Evolutionary conservation across 1,140 invertebrate genomes (phyloP), one percentile per base, ranked within the genome.

Genomic region (Drosophila rhopaloa): DNA sequence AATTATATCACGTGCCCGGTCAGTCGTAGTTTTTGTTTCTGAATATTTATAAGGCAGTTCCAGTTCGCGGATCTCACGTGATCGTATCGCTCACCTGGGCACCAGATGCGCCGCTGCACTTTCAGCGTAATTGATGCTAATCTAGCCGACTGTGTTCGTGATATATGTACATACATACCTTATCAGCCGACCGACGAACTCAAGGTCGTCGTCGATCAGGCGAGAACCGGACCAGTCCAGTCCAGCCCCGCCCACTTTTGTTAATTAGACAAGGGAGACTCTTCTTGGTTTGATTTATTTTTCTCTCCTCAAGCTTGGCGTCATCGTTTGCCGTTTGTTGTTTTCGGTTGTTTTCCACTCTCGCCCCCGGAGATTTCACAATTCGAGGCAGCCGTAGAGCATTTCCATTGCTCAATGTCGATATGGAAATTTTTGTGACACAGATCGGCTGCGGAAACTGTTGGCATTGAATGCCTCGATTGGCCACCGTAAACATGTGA

Each of bases 401-500:
- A 76, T 76, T 77, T 71, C 58, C 65, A 80, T 76, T 76, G 53
- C 51, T 40, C 56, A 81, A 75, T 80, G 71, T 57, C 71, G 67
- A 76, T 84, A 76, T 84, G 77, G 58, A 85, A 60, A 77, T 77
- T 73, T 85, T 73, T 81, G 53, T 80, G 71, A 80, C 80, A 84
- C 71, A 84, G 48, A 81, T 85, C 48, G 57, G 56, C 56, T 67
- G 66, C 63, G 76, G 75, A 82, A 83, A 61, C 38, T 61, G 48
- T 58, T 83, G 81, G 63, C 81, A 83, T 81, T 83, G 77, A 61
- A 44, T 62, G 63, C 35, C 48, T 37, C 29, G n/a, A 51, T 43
- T 67, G 61, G 38, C 61, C 61, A 19, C 47, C 38, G 61, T 46
- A 54, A 53, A 53, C 65, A 54, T 68, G 29, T 66, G 46, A 47